phyloP scores from a whole-genome alignment of 2,113 vertebrate species.

The Cyprinodon variegatus region DNA sequence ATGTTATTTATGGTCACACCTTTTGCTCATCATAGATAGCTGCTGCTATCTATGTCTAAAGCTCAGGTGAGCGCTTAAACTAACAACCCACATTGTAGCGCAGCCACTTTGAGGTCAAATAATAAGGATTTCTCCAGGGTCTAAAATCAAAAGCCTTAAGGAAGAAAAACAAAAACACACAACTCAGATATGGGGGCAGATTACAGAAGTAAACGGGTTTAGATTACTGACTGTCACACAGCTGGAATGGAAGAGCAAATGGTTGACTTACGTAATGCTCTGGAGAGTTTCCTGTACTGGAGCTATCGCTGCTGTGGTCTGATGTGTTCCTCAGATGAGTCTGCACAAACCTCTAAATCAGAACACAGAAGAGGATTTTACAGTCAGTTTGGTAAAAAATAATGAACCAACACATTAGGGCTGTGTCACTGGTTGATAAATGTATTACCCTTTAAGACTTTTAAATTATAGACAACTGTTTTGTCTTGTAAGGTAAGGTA shows the following conservation, averaged over 20 bases:
- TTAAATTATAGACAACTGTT: too few relatives aligned
- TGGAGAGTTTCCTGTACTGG: constrained; percentile 73
- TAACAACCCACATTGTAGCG: constrained; percentile 76
- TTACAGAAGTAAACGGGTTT: not conserved
- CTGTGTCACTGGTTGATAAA: too few relatives aligned
- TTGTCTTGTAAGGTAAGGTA: too few relatives aligned
- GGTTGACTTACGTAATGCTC: constrained; percentile 77
- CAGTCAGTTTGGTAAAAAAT: not conserved
- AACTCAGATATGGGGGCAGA: constrained; percentile 3
- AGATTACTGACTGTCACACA: not conserved
- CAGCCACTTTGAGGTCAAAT: constrained; percentile 75
- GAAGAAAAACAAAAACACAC: constrained; percentile 48
- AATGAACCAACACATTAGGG: too few relatives aligned
- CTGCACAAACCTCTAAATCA: constrained; percentile 64
- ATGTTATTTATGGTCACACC: constrained; percentile 24
- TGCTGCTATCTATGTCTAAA: constrained; percentile 50
- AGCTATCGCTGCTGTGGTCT: constrained; percentile 75
- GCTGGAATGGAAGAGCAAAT: not conserved
- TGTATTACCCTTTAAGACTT: too few relatives aligned
- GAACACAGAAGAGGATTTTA: not conserved
- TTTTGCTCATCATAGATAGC: constrained; percentile 58
- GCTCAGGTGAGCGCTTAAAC: constrained; percentile 33
- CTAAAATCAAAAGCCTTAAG: constrained; percentile 65
- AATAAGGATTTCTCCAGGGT: constrained; percentile 64
- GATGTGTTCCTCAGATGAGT: constrained; percentile 74